Percentiles rank a stretch among this genome's conserved stretches.
These are phyloP conservation scores for Synaphobranchus kaupii DNA, from an alignment of 2,797 vertebrate genomes.

Conservation along the genomic window DNA sequence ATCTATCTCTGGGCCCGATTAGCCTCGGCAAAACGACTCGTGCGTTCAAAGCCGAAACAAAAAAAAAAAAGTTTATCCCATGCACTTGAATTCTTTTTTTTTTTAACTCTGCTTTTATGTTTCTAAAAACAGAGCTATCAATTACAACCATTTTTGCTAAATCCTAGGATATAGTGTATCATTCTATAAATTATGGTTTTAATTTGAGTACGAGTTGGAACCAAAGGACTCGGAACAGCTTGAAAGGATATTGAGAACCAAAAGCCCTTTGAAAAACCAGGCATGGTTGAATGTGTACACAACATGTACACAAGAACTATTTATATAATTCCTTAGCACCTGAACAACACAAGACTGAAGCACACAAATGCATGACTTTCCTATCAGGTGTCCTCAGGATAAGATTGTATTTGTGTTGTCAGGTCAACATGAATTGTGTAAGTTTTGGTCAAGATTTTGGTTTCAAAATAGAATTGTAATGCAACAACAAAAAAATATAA, in stretches of 20 bases:
- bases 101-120: not conserved
- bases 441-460: not conserved
- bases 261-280: not conserved
- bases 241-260: conserved; percentile 4
- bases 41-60: not conserved
- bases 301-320: not conserved
- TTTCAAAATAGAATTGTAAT: not conserved
- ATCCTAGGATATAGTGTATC: not conserved
- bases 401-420: not conserved
- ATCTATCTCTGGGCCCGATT: conserved; percentile 47
- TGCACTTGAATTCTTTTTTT: not conserved
- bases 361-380: not conserved
- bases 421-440: not conserved
- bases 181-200: not conserved
- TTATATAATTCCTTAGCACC: not conserved
- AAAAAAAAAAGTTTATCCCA: not conserved
- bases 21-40: conserved; percentile 28
- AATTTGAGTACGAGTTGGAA: not conserved
- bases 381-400: not conserved
- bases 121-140: not conserved
- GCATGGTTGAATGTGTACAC: not conserved
- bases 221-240: not conserved
- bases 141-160: not conserved
- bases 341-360: not conserved
- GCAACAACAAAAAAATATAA: not conserved